These are phyloP conservation scores for Watsonalla cultraria DNA, from an alignment of 2,888 invertebrate species.

Conservation along the genomic window DNA sequence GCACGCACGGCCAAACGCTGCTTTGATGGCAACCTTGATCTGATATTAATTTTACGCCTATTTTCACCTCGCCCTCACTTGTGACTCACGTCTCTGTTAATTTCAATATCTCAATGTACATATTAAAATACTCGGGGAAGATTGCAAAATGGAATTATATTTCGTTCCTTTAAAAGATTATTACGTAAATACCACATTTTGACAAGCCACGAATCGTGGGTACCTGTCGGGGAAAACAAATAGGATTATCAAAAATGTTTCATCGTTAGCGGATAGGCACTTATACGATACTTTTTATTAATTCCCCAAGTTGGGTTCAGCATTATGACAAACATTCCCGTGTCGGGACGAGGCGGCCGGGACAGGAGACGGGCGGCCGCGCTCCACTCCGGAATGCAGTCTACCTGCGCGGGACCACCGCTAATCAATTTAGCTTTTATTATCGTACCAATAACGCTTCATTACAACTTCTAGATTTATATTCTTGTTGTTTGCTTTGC, in stretches of 20 bases:
- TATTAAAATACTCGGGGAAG: not conserved
- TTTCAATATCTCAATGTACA: slow-evolving; percentile 9
- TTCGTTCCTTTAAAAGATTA: not conserved
- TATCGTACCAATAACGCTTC: slow-evolving; percentile 73
- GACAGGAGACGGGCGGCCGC: slow-evolving; percentile 25
- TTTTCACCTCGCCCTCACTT: slow-evolving; percentile 47
- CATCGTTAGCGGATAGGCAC: slow-evolving; percentile 7
- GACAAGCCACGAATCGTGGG: not conserved
- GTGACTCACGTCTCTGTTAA: slow-evolving; percentile 32
- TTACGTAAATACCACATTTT: not conserved
- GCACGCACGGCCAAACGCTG: slow-evolving; percentile 29
- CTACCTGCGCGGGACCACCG: slow-evolving; percentile 73
- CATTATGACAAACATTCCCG: slow-evolving; percentile 63
- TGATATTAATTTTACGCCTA: slow-evolving; percentile 63
- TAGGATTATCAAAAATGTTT: not conserved
- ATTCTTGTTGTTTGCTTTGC: slow-evolving; percentile 51
- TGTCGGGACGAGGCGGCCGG: slow-evolving; percentile 27
- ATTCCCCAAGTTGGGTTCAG: slow-evolving; percentile 41
- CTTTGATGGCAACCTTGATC: slow-evolving; percentile 58
- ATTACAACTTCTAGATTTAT: slow-evolving; percentile 65
- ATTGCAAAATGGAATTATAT: slow-evolving; percentile 3
- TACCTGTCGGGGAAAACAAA: not conserved
- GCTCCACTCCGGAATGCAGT: slow-evolving; percentile 57
- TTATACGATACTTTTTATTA: slow-evolving; percentile 44
- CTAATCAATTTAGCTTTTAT: slow-evolving; percentile 78